These are phyloP conservation scores for Pogonocichla stellata DNA, from an alignment of 2,113 vertebrate species.

Conservation along the genomic window DNA sequence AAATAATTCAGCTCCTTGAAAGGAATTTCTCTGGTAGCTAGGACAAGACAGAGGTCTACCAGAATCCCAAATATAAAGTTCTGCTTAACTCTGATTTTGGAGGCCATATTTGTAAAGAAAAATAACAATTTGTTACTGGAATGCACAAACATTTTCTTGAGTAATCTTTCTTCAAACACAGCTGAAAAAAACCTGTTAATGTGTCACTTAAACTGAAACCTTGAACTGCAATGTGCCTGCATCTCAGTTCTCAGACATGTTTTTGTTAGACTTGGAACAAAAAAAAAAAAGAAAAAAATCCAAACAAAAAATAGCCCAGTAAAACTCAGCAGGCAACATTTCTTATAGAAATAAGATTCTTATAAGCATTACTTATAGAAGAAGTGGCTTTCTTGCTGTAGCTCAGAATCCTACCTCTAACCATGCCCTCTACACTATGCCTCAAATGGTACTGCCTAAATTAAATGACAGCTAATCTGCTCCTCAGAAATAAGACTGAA, in stretches of 20 bases:
- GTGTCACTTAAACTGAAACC: constrained; percentile 39
- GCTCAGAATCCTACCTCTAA: not conserved
- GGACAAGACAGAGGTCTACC: not conserved
- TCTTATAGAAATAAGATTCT: not conserved
- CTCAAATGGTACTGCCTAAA: not conserved
- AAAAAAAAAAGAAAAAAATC: not conserved
- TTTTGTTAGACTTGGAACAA: not conserved
- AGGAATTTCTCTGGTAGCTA: not conserved
- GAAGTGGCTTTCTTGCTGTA: not conserved
- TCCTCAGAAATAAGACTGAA: not conserved
- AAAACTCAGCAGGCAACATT: not conserved
- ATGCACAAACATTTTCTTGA: constrained; percentile 55
- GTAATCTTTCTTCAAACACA: constrained; percentile 66
- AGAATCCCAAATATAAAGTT: not conserved
- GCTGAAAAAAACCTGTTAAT: constrained; percentile 61
- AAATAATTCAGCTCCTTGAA: not conserved
- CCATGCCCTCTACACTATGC: not conserved
- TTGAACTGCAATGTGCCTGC: constrained; percentile 18
- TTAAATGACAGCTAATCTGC: not conserved
- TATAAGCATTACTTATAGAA: not conserved
- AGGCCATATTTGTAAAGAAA: not conserved
- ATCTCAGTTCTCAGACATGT: not conserved
- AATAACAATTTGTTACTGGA: not conserved
- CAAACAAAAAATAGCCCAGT: not conserved
- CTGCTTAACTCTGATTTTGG: not conserved